Conservation (phyloP, 2,113 vertebrate genomes). For the Thamnophis sirtalis region DNA sequence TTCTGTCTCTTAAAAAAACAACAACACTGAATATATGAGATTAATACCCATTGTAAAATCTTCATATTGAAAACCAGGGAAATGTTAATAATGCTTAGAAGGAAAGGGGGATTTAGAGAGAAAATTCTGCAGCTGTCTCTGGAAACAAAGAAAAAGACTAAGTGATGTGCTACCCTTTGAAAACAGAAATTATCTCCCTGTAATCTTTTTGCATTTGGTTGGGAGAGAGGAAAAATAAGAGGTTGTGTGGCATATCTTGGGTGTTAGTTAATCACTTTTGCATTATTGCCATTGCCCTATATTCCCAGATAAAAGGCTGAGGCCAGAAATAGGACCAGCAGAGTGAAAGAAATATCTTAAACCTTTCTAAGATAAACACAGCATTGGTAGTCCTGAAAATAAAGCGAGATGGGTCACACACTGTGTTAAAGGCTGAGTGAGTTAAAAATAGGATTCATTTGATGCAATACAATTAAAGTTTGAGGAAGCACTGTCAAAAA, state of each 20-base stretch:
- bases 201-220: conserved; percentile 32
- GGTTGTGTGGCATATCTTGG: conserved; percentile 15
- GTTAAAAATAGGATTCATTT: neutral
- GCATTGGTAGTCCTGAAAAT: conserved; percentile 12
- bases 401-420: neutral
- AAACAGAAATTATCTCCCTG: conserved; percentile 46
- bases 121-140: conserved; percentile 41
- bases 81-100: conserved; percentile 33
- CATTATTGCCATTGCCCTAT: conserved; percentile 28
- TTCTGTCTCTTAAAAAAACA: neutral
- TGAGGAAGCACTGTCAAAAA: neutral
- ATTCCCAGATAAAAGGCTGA: conserved; percentile 55
- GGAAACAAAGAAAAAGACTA: conserved; percentile 40
- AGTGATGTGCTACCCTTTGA: conserved; percentile 38
- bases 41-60: conserved; percentile 36
- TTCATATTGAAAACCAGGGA: conserved; percentile 23
- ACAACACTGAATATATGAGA: conserved; percentile 12
- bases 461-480: neutral
- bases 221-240: conserved; percentile 20
- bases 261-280: conserved; percentile 12
- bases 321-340: conserved; percentile 54
- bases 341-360: conserved; percentile 57
- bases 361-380: conserved; percentile 45
- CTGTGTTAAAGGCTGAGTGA: neutral
- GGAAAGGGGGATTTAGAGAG: neutral